A percentile compares a stretch with the other conserved stretches of the same genome.
Evolutionary conservation across 2,888 invertebrate species (phyloP).

Genomic region (Andrena flavipes): DNA sequence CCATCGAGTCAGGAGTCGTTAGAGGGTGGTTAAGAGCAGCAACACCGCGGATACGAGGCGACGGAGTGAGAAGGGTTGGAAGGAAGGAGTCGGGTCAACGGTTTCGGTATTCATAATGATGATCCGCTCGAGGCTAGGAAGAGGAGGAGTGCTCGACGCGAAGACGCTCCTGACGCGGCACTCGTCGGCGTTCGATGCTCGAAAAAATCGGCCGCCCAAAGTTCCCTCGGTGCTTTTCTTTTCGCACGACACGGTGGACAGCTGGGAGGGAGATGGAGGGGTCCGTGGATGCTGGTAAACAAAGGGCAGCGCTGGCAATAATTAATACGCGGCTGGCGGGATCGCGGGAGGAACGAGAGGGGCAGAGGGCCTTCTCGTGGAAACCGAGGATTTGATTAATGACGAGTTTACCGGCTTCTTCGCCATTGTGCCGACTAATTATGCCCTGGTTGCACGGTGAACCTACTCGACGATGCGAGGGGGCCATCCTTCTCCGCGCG

Average conservation of each 20-base stretch:
- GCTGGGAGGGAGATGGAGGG: not conserved
- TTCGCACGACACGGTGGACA: not conserved
- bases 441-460: slow-evolving; percentile 60
- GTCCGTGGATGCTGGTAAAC: slow-evolving; percentile 34
- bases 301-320: slow-evolving; percentile 57
- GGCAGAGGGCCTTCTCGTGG: slow-evolving; percentile 57
- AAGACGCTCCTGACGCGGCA: not conserved
- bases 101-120: slow-evolving; percentile 71
- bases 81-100: slow-evolving; percentile 68
- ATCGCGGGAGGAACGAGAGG: slow-evolving; percentile 31
- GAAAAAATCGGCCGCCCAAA: not conserved
- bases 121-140: slow-evolving; percentile 27
- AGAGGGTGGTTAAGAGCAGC: slow-evolving; percentile 31
- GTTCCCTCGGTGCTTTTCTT: not conserved
- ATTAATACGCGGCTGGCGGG: slow-evolving; percentile 54
- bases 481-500: slow-evolving; percentile 39
- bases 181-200: not conserved
- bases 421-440: slow-evolving; percentile 75
- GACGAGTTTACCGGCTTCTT: slow-evolving; percentile 74
- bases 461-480: slow-evolving; percentile 28
- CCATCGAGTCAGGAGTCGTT: slow-evolving; percentile 55
- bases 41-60: slow-evolving; percentile 14
- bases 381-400: slow-evolving; percentile 76
- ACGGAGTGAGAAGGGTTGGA: not conserved
- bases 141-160: slow-evolving; percentile 4